Conservation (phyloP, 1,140 invertebrate genomes). For the Heliconius congener region DNA sequence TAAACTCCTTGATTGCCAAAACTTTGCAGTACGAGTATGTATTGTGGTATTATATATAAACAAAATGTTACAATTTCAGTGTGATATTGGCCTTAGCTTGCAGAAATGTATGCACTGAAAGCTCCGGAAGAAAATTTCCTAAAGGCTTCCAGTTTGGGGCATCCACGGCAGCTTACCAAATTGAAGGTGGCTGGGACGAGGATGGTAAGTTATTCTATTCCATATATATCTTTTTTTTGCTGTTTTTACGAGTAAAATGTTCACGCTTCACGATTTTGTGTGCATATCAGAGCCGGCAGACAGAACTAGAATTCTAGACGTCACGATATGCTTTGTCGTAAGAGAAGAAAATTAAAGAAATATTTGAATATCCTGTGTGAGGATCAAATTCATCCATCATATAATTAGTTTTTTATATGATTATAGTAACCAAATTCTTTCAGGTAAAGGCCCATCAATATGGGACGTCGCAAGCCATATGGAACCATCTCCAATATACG, state of each 20-base stretch:
- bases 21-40: too few relatives aligned
- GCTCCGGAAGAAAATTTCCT: conserved; percentile 37
- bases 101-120: conserved; percentile 21
- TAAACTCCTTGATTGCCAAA: too few relatives aligned
- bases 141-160: conserved; percentile 39
- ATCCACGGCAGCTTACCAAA: conserved; percentile 43
- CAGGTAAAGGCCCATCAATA: conserved; percentile 81
- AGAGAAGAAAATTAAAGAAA: too few relatives aligned
- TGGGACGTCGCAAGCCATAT: conserved; percentile 59
- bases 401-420: too few relatives aligned
- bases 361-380: too few relatives aligned
- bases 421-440: not conserved
- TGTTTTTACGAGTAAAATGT: too few relatives aligned
- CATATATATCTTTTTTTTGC: not conserved
- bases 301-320: too few relatives aligned
- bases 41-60: too few relatives aligned
- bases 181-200: conserved; percentile 42
- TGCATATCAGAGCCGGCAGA: too few relatives aligned
- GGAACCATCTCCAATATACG: conserved; percentile 72
- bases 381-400: too few relatives aligned
- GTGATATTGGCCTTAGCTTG: not conserved
- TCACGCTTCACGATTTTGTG: too few relatives aligned
- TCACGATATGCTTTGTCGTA: too few relatives aligned
- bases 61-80: not conserved
- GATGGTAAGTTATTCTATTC: conserved; percentile 28